Evolutionary conservation across 2,797 vertebrate genomes (phyloP).

Genomic region (Betta splendens): DNA sequence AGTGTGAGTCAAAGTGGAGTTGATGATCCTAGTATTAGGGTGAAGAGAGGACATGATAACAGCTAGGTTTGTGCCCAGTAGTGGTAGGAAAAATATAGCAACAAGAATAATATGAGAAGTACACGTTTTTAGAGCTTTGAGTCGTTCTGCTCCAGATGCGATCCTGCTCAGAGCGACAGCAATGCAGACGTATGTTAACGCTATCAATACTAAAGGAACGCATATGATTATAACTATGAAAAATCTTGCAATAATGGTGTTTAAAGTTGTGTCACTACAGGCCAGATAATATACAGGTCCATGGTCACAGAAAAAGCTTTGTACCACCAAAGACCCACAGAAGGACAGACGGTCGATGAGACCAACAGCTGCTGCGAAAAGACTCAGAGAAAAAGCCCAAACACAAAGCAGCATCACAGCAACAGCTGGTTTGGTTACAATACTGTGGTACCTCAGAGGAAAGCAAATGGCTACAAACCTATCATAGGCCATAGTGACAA

Average conservation of each 20-base stretch:
- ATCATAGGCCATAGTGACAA: constrained; percentile 56
- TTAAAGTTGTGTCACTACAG: constrained; percentile 56
- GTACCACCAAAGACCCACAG: constrained; percentile 60
- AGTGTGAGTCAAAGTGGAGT: no score
- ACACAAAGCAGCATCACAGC: constrained; percentile 15
- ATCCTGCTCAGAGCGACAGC: constrained; percentile 38
- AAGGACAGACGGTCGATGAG: constrained; percentile 64
- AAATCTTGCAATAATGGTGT: not conserved
- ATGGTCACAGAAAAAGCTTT: constrained; percentile 71
- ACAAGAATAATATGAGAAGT: not conserved
- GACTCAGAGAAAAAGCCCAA: fast-evolving
- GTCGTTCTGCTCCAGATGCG: constrained; percentile 40
- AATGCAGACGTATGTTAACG: constrained; percentile 60
- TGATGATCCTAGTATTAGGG: no score
- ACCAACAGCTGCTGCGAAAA: fast-evolving
- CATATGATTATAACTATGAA: not conserved
- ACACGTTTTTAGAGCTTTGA: not conserved
- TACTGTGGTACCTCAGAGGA: constrained; percentile 45
- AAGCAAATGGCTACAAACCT: constrained; percentile 68
- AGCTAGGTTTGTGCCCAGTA: not conserved
- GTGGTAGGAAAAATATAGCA: not conserved
- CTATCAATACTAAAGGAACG: constrained; percentile 55
- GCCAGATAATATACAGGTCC: constrained; percentile 51
- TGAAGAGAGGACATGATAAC: no score
- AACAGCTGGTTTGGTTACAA: constrained; percentile 24